Base-by-base conservation (phyloP, 2,113 vertebrate species). In the Acanthochromis polyacanthus region DNA sequence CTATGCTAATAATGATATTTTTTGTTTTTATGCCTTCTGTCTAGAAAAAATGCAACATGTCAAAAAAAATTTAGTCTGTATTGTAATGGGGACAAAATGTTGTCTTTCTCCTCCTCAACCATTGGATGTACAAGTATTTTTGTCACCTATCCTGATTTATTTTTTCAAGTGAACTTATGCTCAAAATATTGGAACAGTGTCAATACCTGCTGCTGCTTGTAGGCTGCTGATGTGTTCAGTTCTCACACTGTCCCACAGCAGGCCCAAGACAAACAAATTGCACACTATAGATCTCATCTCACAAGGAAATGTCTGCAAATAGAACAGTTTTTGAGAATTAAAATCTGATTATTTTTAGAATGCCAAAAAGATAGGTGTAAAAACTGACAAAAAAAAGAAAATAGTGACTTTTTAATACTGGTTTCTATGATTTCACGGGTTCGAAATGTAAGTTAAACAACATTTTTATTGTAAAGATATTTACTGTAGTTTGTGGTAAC, bases 221-320 rank as follows among this genome's bases (percentile, higher is more conserved):
- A 82, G 61, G 25, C 60, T 55, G 72, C 60, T 60, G 46, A 82
- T 36, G 9, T 3, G 14, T 16, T 76, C 45, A 0, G 60, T 55
- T 71, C 67, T 60, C 43, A 57, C 25, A 10, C 43, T 63, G 50
- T 69, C 50, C 71, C 71, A 63, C 64, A 70, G 64, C 25, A 77
- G 60, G 10, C 19, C 66, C 52, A 58, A n/a, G 60, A 65, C 8
- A 32, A 75, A 65, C 71, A 74, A n/a, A 52, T n/a, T 71, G 16
- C 36, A 76, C 10, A 43, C 9, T 20, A 20, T 2, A 38, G 25
- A 8, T 65, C 62, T 64, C 68, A 82, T 82, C 68, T 77, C 59
- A 22, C 50, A 28, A 19, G 4, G 46, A 40, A 46, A 40, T 23
- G 8, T 59, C 59, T 45, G 57, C 23, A 28, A 19, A 51, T 10